Base-by-base conservation (phyloP, 2,797 vertebrate genomes). In the Sternotherus odoratus region DNA sequence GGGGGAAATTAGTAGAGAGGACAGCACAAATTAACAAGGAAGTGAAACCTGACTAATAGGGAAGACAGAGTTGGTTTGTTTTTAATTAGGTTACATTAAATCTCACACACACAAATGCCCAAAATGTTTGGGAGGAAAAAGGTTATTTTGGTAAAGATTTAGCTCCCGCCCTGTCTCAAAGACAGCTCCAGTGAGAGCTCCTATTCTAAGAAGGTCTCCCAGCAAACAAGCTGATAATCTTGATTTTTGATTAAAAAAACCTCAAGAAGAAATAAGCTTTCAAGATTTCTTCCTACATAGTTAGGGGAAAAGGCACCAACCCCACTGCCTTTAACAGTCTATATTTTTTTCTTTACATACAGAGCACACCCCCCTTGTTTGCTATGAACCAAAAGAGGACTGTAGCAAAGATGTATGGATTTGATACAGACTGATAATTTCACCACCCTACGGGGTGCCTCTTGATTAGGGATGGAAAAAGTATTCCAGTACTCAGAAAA, bases 401-500 rank as follows among this genome's bases (percentile, higher is more conserved):
- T 10, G 30, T 1, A 86, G 6, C 66, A 72, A 72, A 72, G 36
- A 39, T 24, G 3, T 43, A 39, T 43, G 43, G 36, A 72, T 72
- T 13, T 72, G 39, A 33, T 1, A 28, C 13, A 75, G 13, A 10
- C 13, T 28, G 48, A 13, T 17, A 56, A 66, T 80, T 26, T 10
- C 51, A 43, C 74, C n/a, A 6, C 23, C 77, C 50, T 36, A 12
- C 12, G 74, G 5, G 60, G 51, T 79, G 54, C 16, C 33, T 10
- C 23, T 82, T 86, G 49, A 7, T 63, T 75, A 39, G 39, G 19
- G 26, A 43, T 86, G n/a, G 86, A 88, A 92, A 91, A 89, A 30
- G 3, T 2, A 13, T 53, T 85, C 63, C 46, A 63, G 30, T 63
- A 63, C 12, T 24, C 74, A 10, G 48, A 83, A 50, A 50, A 28